These are phyloP conservation scores for Toxostoma redivivum DNA, from an alignment of 2,113 vertebrate species.

Conservation along the genomic window DNA sequence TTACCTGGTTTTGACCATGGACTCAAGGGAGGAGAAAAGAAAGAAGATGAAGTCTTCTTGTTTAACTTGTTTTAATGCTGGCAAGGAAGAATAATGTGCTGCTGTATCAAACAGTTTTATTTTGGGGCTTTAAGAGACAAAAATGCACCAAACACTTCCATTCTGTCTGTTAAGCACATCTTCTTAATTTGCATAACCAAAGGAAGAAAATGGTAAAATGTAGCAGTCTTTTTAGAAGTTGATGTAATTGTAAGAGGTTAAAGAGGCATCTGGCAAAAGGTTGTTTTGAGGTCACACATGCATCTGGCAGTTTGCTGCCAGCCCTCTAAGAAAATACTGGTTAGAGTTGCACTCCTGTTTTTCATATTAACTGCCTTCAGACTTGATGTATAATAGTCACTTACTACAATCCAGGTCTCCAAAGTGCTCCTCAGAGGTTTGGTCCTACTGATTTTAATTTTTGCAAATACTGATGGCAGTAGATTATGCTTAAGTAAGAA, in stretches of 20 bases:
- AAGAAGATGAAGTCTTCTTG: background rate
- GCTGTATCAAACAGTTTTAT: background rate
- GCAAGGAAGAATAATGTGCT: background rate
- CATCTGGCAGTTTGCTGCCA: constrained; percentile 54
- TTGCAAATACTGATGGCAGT: background rate
- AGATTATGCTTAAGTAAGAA: background rate
- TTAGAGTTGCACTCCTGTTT: constrained; percentile 36
- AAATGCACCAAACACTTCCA: background rate
- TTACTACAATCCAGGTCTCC: background rate
- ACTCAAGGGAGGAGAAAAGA: background rate
- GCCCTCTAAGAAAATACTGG: constrained; percentile 46
- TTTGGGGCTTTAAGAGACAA: background rate
- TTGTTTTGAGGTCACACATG: constrained; percentile 57
- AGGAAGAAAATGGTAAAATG: constrained; percentile 27
- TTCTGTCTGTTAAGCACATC: background rate
- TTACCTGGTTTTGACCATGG: background rate
- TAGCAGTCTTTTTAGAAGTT: constrained; percentile 27
- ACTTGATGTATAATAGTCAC: constrained; percentile 16
- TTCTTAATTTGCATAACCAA: constrained; percentile 34
- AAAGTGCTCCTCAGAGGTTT: background rate
- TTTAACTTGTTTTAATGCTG: constrained; percentile 10
- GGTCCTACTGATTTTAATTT: background rate
- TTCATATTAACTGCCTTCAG: constrained; percentile 52
- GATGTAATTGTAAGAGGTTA: constrained; percentile 52
- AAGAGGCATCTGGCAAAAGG: constrained; percentile 65